A percentile compares a stretch with the other conserved stretches of the same genome.
These are phyloP conservation scores for Metalampra italica DNA, from an alignment of 2,888 invertebrate genomes.

Conservation along the genomic window DNA sequence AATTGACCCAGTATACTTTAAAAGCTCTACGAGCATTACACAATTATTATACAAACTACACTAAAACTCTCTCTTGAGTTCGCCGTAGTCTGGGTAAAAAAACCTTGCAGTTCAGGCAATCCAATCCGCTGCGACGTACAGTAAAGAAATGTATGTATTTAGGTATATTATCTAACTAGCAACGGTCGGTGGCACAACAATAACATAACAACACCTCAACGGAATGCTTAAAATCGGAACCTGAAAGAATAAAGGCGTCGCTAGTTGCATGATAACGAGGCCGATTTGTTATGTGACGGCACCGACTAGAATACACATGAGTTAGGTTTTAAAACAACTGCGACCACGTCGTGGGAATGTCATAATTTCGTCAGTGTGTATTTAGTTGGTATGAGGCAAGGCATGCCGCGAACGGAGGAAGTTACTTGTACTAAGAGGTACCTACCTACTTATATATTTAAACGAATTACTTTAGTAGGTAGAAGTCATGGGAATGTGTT, in stretches of 20 bases:
- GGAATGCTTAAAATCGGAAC: constrained; percentile 23
- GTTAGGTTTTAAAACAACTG: constrained; percentile 12
- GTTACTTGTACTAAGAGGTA: neutral
- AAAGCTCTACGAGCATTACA: too few relatives aligned
- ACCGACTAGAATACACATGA: constrained; percentile 21
- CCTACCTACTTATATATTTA: too few relatives aligned
- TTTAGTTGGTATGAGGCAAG: neutral
- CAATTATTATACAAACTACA: too few relatives aligned
- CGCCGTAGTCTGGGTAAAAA: too few relatives aligned
- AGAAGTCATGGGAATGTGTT: too few relatives aligned
- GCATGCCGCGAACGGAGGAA: neutral
- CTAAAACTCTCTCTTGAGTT: too few relatives aligned
- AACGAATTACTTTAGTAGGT: too few relatives aligned
- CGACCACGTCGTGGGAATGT: constrained; percentile 20
- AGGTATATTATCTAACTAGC: neutral
- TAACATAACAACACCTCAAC: neutral
- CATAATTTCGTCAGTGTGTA: constrained; percentile 25
- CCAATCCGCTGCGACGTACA: too few relatives aligned
- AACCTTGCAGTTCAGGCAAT: too few relatives aligned
- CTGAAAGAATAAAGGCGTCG: constrained; percentile 14
- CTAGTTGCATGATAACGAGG: constrained; percentile 22
- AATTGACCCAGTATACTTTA: too few relatives aligned
- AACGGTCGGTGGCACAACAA: too few relatives aligned
- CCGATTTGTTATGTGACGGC: constrained; percentile 18
- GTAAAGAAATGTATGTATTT: too few relatives aligned